Evolutionary conservation across 1,140 invertebrate genomes (phyloP), one percentile per base, ranked within the genome.

Genomic region (Araneus ventricosus): DNA sequence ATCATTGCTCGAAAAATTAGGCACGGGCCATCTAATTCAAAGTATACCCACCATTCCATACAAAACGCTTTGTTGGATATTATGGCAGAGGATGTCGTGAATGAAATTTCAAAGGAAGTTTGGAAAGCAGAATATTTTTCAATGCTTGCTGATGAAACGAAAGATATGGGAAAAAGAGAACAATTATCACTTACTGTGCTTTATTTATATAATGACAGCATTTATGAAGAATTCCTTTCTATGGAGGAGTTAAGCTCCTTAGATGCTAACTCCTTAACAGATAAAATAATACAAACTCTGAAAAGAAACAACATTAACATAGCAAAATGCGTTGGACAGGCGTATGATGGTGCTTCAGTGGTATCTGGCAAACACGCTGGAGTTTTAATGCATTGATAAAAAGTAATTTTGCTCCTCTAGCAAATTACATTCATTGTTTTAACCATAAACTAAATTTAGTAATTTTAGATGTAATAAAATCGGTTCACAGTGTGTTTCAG

Each of bases 361-460:
- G 61, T 67, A 4, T 3, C 82, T 24, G 82, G 82, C 2, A 85
- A 85, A 85, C 82, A 85, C 24, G 82, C 82, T 45, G 82, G 82
- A 20, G 82, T n/a, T n/a, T 85, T 2, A 85, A 85, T 45, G 82
- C 82, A 24, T 1, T 85, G 10, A 45, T 85, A 45, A 85, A 85
- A 85, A 85, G 27, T 14, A 10, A 17, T 85, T 20, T 85, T 85
- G 10, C 82, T 20, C 82, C 82, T 24, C 22, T 85, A 45, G 82
- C 82, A 45, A 41, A 41, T 52, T 85, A 85, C 0, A 52, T 5
- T 20, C 34, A 41, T 20, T 85, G 41, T 10, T 52, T 85, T 34
- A 85, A 7, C 10, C 82, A 52, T 6, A 85, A 37, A 30, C 24
- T 85, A 30, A 85, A 85, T 52, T 52, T 85, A 52, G 41, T 85